Evolutionary conservation across 2,888 invertebrate species (phyloP).

Genomic region (Strigamia maritima): DNA sequence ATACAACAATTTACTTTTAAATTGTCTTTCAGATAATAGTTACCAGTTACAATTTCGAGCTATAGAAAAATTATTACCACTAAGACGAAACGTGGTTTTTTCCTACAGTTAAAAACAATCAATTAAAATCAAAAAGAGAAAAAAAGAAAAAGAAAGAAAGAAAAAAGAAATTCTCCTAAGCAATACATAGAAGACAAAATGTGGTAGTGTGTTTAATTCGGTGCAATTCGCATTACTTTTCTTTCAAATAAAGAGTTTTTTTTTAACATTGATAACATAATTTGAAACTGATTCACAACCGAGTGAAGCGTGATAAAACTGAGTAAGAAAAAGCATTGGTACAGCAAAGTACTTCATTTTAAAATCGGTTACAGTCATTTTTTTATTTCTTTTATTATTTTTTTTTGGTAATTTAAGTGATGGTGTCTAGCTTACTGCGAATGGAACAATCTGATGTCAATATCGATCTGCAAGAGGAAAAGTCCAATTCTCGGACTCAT

Average conservation of each 20-base stretch:
- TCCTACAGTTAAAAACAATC: neutral
- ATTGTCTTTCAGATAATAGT: neutral
- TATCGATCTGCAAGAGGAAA: conserved; percentile 42
- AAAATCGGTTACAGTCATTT: too few species aligned
- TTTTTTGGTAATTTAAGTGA: neutral
- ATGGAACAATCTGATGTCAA: conserved; percentile 35
- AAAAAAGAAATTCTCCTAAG: too few species aligned
- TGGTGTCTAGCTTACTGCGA: conserved; percentile 1
- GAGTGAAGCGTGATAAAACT: neutral
- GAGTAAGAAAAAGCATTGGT: neutral
- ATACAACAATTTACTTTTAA: neutral
- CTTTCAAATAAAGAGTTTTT: neutral
- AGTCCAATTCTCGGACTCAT: conserved; percentile 20
- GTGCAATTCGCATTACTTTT: neutral
- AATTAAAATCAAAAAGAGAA: neutral
- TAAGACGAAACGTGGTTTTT: too few species aligned
- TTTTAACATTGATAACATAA: neutral
- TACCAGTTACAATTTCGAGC: conserved; percentile 4
- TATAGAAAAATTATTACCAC: too few species aligned
- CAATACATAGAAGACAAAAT: too few species aligned
- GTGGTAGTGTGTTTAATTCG: too few species aligned
- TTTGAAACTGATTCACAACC: neutral
- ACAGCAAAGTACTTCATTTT: too few species aligned
- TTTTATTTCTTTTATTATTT: neutral
- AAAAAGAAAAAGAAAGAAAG: neutral